Conservation (phyloP, 2,888 invertebrate species). For the Neoscelio sp. region DNA sequence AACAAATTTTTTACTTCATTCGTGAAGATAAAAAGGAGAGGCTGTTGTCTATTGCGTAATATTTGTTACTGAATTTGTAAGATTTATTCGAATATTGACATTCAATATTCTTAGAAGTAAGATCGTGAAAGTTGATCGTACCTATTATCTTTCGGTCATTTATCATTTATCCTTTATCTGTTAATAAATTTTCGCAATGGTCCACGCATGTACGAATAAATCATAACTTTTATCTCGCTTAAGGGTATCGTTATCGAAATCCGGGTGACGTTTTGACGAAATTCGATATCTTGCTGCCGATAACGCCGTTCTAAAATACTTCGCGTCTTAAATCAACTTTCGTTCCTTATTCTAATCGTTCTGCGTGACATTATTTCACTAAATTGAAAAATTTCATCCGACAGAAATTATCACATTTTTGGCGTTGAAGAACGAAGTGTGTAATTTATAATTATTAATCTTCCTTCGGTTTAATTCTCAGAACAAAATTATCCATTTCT, state of each 20-base stretch:
- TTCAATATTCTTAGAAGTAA: conserved; percentile 11
- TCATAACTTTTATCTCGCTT: conserved; percentile 64
- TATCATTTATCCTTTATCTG: conserved; percentile 48
- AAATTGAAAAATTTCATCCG: no score
- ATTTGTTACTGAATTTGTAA: conserved; percentile 6
- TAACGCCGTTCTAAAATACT: conserved; percentile 35
- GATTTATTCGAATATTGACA: conserved; percentile 24
- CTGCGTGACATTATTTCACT: no score
- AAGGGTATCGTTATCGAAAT: conserved; percentile 66
- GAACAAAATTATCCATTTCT: no score
- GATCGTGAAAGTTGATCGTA: conserved; percentile 12
- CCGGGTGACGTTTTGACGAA: conserved; percentile 68
- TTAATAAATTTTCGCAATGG: conserved; percentile 62
- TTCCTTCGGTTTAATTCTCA: no score
- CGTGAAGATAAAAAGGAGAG: neutral
- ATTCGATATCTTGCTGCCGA: conserved; percentile 50
- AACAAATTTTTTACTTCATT: conserved; percentile 8
- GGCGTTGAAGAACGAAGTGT: no score
- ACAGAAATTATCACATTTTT: no score
- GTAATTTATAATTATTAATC: no score
- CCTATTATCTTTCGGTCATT: conserved; percentile 11
- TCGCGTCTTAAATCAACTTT: conserved; percentile 21
- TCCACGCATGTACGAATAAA: conserved; percentile 46
- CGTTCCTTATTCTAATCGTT: conserved; percentile 29
- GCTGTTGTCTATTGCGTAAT: neutral